Evolutionary conservation across 2,888 invertebrate genomes (phyloP).

Genomic region (Elegia similella): DNA sequence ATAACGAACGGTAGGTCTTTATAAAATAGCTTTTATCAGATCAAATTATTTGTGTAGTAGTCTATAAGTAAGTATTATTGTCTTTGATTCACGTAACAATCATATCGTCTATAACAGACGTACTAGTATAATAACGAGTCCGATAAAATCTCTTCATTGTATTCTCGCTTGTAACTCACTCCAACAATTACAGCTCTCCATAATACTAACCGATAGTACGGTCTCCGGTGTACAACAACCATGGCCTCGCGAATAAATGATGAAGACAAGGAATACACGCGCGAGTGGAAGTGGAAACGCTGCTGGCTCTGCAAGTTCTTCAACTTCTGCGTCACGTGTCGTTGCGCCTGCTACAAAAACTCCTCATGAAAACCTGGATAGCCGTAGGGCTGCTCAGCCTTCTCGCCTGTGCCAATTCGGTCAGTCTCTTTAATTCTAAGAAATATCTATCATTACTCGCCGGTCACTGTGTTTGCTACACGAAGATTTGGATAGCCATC

Average conservation of each 20-base stretch:
- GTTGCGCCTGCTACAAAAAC: conserved; percentile 36
- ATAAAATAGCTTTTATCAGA: too few species aligned
- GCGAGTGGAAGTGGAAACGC: conserved; percentile 48
- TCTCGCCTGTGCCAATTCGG: conserved; percentile 27
- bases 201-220: conserved; percentile 26
- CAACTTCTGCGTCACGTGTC: conserved; percentile 46
- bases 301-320: conserved; percentile 45
- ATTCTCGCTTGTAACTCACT: background rate
- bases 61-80: too few species aligned
- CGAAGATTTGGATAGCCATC: too few species aligned
- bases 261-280: conserved; percentile 33
- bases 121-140: background rate
- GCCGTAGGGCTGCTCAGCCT: conserved; percentile 32
- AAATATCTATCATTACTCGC: background rate
- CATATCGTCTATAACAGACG: too few species aligned
- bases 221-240: conserved; percentile 20
- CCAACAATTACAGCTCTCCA: background rate
- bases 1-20: too few species aligned
- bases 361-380: conserved; percentile 22
- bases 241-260: conserved; percentile 50
- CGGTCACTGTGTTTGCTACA: too few species aligned
- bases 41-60: too few species aligned
- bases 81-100: too few species aligned
- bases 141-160: conserved; percentile 1
- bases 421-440: background rate